A percentile compares a stretch with the other conserved stretches of the same genome.
phyloP scores from a whole-genome alignment of 2,888 invertebrate species.

The Drosophila dives region DNA sequence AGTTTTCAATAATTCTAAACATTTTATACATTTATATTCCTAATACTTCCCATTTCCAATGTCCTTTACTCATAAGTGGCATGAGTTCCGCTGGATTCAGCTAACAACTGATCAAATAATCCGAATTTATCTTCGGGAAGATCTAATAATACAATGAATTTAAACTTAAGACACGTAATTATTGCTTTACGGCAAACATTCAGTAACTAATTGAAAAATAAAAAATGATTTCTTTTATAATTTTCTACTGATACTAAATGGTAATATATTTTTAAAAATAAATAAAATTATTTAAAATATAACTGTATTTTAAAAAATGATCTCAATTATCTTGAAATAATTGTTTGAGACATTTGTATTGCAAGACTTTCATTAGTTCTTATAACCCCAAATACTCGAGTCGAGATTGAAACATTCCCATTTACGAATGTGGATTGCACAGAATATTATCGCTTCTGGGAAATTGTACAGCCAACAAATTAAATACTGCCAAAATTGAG shows the following conservation, averaged over 20 bases:
- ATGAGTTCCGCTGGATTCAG: too few relatives aligned
- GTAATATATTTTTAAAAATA: background rate
- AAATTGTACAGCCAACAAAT: background rate
- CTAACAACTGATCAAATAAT: too few relatives aligned
- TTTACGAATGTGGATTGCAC: background rate
- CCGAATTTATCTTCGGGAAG: background rate
- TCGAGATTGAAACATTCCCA: background rate
- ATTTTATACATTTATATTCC: background rate
- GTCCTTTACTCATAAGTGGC: background rate
- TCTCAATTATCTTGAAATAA: background rate
- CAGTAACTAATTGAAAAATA: background rate
- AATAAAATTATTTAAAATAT: background rate
- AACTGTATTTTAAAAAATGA: background rate
- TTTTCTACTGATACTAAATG: background rate
- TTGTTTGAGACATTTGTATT: background rate
- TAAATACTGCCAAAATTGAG: too few relatives aligned
- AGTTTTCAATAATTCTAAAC: background rate
- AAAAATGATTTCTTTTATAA: background rate
- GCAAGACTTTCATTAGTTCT: background rate
- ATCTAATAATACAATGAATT: background rate
- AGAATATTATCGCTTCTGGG: background rate
- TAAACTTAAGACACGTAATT: background rate
- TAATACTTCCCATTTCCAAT: background rate
- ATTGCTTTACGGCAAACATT: background rate
- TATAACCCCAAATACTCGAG: background rate